phyloP scores from a whole-genome alignment of 2,797 vertebrate species.

The Spizella passerina region DNA sequence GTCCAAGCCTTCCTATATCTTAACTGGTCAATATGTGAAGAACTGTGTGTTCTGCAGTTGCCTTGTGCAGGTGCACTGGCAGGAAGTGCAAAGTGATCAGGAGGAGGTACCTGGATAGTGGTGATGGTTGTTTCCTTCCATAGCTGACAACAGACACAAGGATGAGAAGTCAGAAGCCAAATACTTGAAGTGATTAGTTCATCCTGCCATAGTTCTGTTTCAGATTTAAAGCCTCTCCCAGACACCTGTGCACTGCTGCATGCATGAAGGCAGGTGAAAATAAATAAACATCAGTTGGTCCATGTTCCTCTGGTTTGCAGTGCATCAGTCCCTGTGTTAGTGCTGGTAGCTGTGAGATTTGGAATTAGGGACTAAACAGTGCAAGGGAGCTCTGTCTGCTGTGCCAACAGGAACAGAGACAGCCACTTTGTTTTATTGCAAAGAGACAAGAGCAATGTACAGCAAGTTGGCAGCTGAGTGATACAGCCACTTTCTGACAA shows the following conservation, averaged over 20 bases:
- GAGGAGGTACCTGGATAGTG: background rate
- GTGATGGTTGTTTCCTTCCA: background rate
- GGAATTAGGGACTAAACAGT: background rate
- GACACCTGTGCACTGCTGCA: background rate
- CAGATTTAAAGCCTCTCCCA: background rate
- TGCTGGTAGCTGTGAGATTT: background rate
- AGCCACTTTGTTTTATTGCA: background rate
- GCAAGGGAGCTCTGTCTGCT: background rate
- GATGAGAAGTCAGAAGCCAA: background rate
- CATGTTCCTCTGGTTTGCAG: background rate
- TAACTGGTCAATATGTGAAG: background rate
- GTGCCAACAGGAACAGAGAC: background rate
- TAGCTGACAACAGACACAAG: background rate
- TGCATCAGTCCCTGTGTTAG: background rate
- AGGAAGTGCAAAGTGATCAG: background rate
- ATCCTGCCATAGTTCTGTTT: background rate
- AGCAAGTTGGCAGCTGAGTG: background rate
- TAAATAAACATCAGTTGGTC: background rate
- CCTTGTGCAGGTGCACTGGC: background rate
- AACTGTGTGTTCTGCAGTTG: background rate
- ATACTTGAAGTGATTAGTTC: background rate
- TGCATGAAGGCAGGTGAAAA: background rate
- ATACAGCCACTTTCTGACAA: background rate
- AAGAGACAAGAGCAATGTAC: background rate
- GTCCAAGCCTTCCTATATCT: background rate